Percentiles rank a stretch among this genome's conserved stretches.
Conservation (phyloP, 2,888 invertebrate species). For the Epirrhoe alternata region DNA sequence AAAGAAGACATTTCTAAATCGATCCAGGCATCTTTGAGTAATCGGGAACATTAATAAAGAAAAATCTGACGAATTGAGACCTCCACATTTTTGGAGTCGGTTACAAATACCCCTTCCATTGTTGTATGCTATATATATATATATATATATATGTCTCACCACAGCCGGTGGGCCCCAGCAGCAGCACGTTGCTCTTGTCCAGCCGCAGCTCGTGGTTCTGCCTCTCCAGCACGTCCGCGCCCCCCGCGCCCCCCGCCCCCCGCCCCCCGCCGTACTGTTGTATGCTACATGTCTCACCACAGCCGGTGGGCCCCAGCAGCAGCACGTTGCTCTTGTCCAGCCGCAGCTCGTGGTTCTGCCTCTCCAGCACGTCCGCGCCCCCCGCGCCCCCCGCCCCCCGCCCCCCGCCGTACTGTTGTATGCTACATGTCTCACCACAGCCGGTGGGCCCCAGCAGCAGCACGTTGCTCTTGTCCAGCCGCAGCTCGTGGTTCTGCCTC, state of each 20-base stretch:
- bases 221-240: slow-evolving; percentile 93
- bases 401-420: too few relatives aligned
- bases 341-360: slow-evolving; percentile 91
- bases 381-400: slow-evolving; percentile 55
- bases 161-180: slow-evolving; percentile 98
- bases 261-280: too few relatives aligned
- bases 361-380: slow-evolving; percentile 93
- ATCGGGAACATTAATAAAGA: too few relatives aligned
- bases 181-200: slow-evolving; percentile 98
- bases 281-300: slow-evolving; percentile 92
- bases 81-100: too few relatives aligned
- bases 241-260: slow-evolving; percentile 64
- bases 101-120: too few relatives aligned
- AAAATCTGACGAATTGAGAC: too few relatives aligned
- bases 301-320: slow-evolving; percentile 98
- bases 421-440: slow-evolving; percentile 92
- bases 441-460: slow-evolving; percentile 98
- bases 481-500: slow-evolving; percentile 91
- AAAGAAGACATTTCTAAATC: too few relatives aligned
- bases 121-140: too few relatives aligned
- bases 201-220: slow-evolving; percentile 93
- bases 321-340: slow-evolving; percentile 98
- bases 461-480: slow-evolving; percentile 98
- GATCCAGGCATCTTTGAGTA: too few relatives aligned
- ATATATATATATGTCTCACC: slow-evolving; percentile 87